These are phyloP conservation scores for Troilus luridus DNA, from an alignment of 2,888 invertebrate genomes.

Conservation along the genomic window DNA sequence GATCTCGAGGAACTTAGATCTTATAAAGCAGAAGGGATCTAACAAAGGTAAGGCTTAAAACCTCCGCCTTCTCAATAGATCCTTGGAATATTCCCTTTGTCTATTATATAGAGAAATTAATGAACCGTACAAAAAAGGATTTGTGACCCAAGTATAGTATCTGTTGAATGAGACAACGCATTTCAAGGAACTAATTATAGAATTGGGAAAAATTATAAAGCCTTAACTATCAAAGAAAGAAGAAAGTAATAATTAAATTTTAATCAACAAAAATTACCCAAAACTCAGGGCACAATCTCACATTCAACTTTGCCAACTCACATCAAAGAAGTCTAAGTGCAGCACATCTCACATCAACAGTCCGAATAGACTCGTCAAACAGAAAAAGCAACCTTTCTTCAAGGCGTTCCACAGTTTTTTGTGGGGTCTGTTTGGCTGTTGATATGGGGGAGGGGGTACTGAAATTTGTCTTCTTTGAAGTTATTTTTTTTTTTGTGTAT, in stretches of 20 bases:
- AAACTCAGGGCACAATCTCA: too few species aligned
- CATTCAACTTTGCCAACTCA: too few species aligned
- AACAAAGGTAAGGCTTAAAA: not conserved
- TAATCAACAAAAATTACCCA: too few species aligned
- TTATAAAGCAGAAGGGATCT: not conserved
- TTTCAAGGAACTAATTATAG: not conserved
- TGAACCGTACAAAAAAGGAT: not conserved
- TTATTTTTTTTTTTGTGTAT: too few species aligned
- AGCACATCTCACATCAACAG: too few species aligned
- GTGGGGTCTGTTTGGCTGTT: too few species aligned
- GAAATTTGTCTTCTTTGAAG: too few species aligned
- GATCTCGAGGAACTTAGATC: not conserved
- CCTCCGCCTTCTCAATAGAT: not conserved
- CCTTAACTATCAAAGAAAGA: not conserved
- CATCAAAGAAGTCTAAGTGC: too few species aligned
- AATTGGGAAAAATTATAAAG: not conserved
- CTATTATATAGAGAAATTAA: slow-evolving; percentile 15
- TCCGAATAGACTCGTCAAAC: too few species aligned
- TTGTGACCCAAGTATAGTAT: not conserved
- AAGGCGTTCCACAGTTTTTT: too few species aligned
- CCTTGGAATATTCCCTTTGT: not conserved
- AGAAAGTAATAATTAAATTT: not conserved
- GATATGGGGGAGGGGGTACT: too few species aligned
- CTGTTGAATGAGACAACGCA: not conserved
- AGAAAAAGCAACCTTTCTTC: too few species aligned